Percentiles rank a stretch among this genome's conserved stretches.
phyloP scores from a whole-genome alignment of 2,797 vertebrate genomes.

The Mionectes olivaceus region DNA sequence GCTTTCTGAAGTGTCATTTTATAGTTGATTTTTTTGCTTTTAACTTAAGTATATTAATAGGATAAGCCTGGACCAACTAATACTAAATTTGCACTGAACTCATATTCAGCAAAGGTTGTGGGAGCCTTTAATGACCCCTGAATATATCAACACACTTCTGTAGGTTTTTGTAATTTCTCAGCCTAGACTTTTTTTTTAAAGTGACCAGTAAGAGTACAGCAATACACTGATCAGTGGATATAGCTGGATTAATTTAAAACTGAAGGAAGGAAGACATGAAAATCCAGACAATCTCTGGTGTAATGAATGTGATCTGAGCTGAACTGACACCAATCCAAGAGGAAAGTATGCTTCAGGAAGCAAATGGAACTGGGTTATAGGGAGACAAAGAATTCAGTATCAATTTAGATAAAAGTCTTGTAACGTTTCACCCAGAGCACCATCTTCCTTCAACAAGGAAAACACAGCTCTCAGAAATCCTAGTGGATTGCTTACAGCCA shows the following conservation, averaged over 20 bases:
- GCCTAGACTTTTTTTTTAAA: background rate
- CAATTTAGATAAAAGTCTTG: background rate
- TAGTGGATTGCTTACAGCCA: background rate
- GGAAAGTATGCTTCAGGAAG: background rate
- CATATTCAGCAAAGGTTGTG: background rate
- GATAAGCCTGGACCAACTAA: background rate
- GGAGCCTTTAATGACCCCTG: background rate
- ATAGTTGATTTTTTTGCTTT: background rate
- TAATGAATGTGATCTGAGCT: background rate
- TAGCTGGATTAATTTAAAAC: background rate
- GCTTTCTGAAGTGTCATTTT: background rate
- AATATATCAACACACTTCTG: background rate
- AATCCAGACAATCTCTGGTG: background rate
- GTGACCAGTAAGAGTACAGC: background rate
- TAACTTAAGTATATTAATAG: background rate
- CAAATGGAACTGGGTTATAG: background rate
- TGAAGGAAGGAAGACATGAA: background rate
- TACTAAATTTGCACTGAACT: background rate
- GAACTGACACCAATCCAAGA: background rate
- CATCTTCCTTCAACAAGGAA: background rate
- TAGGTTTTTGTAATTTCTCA: background rate
- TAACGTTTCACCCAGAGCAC: background rate
- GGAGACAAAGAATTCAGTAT: background rate
- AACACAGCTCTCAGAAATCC: background rate
- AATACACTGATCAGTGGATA: background rate